Evolutionary conservation across 35 echinoderm and acorn worm genomes (phyloP).

Genomic region (Anneissia japonica): DNA sequence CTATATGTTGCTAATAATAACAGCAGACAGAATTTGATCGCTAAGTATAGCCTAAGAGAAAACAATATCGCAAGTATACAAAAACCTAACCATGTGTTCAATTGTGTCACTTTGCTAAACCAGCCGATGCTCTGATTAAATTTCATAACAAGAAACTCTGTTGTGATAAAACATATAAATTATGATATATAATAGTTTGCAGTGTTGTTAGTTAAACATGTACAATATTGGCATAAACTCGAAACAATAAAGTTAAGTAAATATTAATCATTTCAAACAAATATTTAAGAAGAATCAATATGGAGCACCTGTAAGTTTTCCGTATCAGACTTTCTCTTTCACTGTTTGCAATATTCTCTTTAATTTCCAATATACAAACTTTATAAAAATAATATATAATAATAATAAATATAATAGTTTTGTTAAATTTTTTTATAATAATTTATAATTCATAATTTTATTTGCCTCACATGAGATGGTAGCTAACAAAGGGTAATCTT

Average conservation of each 20-base stretch:
- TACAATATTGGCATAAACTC: background rate
- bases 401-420: too few species aligned
- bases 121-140: background rate
- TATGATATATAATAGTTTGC: background rate
- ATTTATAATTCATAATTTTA: too few species aligned
- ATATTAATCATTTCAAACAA: background rate
- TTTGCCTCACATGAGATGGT: too few species aligned
- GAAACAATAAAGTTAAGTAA: background rate
- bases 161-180: background rate
- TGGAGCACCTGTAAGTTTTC: background rate
- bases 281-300: background rate
- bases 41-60: background rate
- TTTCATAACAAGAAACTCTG: background rate
- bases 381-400: too few species aligned
- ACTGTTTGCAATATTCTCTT: too few species aligned
- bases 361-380: too few species aligned
- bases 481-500: too few species aligned
- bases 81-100: background rate
- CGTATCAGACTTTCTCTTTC: background rate
- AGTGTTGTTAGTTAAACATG: background rate
- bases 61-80: background rate
- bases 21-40: background rate
- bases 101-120: background rate
- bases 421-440: too few species aligned
- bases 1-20: too few species aligned